phyloP scores from a whole-genome alignment of 2,888 invertebrate species.

The Lottia gigantea region DNA sequence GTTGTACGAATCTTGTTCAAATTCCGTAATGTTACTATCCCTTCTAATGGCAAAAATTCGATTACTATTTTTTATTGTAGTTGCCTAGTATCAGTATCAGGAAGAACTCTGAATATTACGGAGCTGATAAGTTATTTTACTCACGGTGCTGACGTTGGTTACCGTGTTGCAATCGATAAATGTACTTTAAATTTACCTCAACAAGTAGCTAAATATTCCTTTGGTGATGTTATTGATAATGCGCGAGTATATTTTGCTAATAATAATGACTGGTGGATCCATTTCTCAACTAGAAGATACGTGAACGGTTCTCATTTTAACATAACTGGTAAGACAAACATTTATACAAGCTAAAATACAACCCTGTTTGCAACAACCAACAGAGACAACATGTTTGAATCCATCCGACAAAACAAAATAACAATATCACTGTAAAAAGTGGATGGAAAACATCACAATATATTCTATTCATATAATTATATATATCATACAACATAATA shows the following conservation, averaged over 20 bases:
- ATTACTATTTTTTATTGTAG: background rate
- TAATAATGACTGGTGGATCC: conserved; percentile 1
- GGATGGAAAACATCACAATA: too few species aligned
- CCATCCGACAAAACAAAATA: too few species aligned
- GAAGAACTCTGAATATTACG: background rate
- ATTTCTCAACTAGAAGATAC: background rate
- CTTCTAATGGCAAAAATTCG: too few species aligned
- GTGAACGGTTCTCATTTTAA: background rate
- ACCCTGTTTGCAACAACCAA: too few species aligned
- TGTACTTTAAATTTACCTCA: background rate
- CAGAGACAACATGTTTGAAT: too few species aligned
- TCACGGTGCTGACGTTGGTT: background rate
- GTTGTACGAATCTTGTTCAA: too few species aligned
- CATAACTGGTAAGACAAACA: background rate
- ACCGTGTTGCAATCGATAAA: background rate
- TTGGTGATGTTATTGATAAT: conserved; percentile 8
- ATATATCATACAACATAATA: too few species aligned
- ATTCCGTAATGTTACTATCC: too few species aligned
- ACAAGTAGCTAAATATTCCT: background rate
- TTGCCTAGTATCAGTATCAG: background rate
- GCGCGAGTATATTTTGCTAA: background rate
- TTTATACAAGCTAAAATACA: too few species aligned
- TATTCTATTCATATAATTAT: too few species aligned
- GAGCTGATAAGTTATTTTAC: background rate
- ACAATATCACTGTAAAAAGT: too few species aligned